These are phyloP conservation scores for Rhynchonema sp. DNA, from an alignment of 2,888 invertebrate genomes.

Conservation along the genomic window DNA sequence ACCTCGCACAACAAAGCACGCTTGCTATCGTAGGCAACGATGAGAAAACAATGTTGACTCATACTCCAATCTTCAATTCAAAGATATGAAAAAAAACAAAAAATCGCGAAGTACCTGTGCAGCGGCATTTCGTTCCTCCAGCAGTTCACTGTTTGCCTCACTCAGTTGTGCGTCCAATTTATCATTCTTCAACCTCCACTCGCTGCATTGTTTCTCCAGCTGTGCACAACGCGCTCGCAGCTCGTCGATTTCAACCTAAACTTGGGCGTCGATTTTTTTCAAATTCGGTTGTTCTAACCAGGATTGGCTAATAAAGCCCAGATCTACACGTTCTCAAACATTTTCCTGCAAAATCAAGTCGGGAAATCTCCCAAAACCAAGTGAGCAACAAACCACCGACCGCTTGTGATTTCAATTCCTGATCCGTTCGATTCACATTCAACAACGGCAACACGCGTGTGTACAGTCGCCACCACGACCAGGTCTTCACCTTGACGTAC, in stretches of 20 bases:
- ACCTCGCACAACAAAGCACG: no score
- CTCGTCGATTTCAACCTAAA: constrained; percentile 63
- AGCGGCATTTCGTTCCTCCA: constrained; percentile 75
- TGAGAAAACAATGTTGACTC: no score
- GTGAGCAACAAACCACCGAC: constrained; percentile 36
- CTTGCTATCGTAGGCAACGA: no score
- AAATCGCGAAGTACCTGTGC: constrained; percentile 9
- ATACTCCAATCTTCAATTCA: no score
- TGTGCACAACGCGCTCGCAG: constrained; percentile 62
- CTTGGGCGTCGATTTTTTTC: not conserved
- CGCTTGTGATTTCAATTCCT: constrained; percentile 65
- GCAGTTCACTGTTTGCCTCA: constrained; percentile 47
- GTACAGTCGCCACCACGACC: constrained; percentile 92
- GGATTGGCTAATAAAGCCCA: not conserved
- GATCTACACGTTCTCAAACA: no score
- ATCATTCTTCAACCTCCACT: constrained; percentile 67
- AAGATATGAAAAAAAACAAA: not conserved
- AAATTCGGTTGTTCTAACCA: not conserved
- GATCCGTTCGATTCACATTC: constrained; percentile 62
- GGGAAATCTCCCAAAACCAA: not conserved
- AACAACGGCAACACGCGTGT: constrained; percentile 66
- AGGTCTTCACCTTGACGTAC: constrained; percentile 69
- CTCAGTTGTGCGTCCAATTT: constrained; percentile 72
- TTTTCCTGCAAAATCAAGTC: not conserved
- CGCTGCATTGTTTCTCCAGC: constrained; percentile 60